phyloP scores from a whole-genome alignment of 2,113 vertebrate species.

The Pyrgilauda ruficollis region DNA sequence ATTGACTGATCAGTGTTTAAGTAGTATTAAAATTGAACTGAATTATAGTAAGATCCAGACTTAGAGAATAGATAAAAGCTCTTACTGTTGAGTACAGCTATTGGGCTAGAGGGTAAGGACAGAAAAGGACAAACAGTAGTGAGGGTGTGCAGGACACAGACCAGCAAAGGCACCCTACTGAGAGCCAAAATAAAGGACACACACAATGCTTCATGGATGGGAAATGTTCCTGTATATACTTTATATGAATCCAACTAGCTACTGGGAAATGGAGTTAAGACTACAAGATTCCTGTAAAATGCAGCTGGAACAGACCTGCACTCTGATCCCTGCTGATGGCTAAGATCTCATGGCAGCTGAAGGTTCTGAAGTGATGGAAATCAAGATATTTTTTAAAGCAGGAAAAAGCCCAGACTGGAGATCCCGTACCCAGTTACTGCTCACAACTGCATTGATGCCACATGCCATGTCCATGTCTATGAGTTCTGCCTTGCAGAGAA shows the following conservation, averaged over 20 bases:
- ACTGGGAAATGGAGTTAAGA: neutral
- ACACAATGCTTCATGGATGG: accelerated
- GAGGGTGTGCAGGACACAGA: neutral
- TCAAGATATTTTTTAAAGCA: neutral
- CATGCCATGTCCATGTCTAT: accelerated
- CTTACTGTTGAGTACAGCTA: neutral
- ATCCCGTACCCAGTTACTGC: accelerated
- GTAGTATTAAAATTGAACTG: neutral
- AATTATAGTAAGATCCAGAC: neutral
- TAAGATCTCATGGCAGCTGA: neutral
- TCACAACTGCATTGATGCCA: neutral
- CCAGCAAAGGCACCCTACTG: neutral
- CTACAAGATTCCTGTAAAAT: neutral
- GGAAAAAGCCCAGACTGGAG: neutral
- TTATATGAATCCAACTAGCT: neutral
- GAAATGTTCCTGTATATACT: accelerated
- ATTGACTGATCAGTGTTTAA: neutral
- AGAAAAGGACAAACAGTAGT: neutral
- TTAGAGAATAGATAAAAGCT: neutral
- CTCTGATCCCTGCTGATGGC: neutral
- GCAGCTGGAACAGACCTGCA: neutral
- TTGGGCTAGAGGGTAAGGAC: neutral
- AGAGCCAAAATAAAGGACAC: neutral
- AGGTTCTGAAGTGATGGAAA: neutral
- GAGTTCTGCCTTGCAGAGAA: neutral